Conservation (phyloP, 2,113 vertebrate species). For the Chamaea fasciata region DNA sequence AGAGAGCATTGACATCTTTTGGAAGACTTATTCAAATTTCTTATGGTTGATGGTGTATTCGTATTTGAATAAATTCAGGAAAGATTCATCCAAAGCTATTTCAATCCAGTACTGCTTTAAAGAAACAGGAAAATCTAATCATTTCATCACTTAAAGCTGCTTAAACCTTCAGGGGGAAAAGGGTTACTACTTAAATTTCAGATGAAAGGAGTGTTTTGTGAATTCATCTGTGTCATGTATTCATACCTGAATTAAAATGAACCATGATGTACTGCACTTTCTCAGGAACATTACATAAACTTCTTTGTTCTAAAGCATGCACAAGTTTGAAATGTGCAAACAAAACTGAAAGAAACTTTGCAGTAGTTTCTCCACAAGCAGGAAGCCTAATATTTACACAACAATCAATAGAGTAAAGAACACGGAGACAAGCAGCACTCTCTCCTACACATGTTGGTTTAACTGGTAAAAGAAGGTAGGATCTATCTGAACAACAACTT, state of each 20-base stretch:
- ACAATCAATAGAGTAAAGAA: constrained; percentile 58
- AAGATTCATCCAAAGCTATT: constrained; percentile 1
- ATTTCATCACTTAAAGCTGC: constrained; percentile 59
- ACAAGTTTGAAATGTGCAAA: constrained; percentile 59
- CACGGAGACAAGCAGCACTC: constrained; percentile 34
- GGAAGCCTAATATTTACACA: constrained; percentile 77
- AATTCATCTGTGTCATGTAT: constrained; percentile 75
- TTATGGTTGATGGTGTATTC: neutral
- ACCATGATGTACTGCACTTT: constrained; percentile 60
- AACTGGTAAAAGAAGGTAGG: constrained; percentile 30
- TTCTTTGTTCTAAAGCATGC: constrained; percentile 72
- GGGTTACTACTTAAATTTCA: constrained; percentile 61
- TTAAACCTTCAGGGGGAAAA: constrained; percentile 49
- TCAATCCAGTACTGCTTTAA: constrained; percentile 11
- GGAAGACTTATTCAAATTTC: neutral
- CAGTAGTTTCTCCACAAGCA: constrained; percentile 62
- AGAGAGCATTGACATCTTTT: neutral
- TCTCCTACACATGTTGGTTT: constrained; percentile 43
- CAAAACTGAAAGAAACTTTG: constrained; percentile 69
- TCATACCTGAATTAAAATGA: constrained; percentile 76
- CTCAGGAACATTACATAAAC: constrained; percentile 73
- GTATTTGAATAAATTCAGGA: neutral
- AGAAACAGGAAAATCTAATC: constrained; percentile 50
- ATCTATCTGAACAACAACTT: constrained; percentile 14
- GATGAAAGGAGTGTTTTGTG: constrained; percentile 76